Evolutionary conservation across 2,888 invertebrate species (phyloP), one percentile per base, ranked within the genome.

Genomic region (Dexiosoma caninum): DNA sequence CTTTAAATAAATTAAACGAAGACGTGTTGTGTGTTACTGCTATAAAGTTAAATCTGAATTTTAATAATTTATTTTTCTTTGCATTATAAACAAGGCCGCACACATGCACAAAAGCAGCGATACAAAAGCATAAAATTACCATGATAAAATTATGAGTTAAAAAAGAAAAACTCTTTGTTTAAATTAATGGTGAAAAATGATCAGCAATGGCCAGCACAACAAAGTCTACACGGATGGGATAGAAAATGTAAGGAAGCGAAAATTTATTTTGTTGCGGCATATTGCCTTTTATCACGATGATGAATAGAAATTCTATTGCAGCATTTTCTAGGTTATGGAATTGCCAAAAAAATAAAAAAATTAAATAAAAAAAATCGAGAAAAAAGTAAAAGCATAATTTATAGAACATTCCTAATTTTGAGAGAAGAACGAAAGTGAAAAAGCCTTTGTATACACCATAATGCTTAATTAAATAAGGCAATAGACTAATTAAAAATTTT

Each of bases 131-230:
- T 8, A 62, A 32, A 19, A 40, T 44, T 44, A 62, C 12, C 42
- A 46, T 10, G 44, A 57, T 71, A 70, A 70, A 40, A 64, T 64
- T 42, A 53, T 7, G 12, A 64, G 57, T 49, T 77, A 49, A 49
- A 70, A 70, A n/a, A n/a, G n/a, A n/a, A n/a, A n/a, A n/a, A n/a
- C 10, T 77, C 40, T 70, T 62, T 57, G 40, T 57, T 53, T 49
- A 64, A 70, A 64, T 44, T 72, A 77, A 81, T 81, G 64, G 51
- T 77, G 51, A 81, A 74, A 72, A 57, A 77, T 77, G 67, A 72
- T 49, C 67, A 77, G 77, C 77, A 72, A 59, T 69, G 53, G 42
- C 69, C 71, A 62, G 30, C 62, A 35, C 19, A 59, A 60, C n/a
- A 12, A 71, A 59, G n/a, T n/a, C n/a, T 70, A 49, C 37, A 70